Evolutionary conservation across 2,888 invertebrate species (phyloP), one percentile per base, ranked within the genome.

Genomic region (Noctua fimbriata): DNA sequence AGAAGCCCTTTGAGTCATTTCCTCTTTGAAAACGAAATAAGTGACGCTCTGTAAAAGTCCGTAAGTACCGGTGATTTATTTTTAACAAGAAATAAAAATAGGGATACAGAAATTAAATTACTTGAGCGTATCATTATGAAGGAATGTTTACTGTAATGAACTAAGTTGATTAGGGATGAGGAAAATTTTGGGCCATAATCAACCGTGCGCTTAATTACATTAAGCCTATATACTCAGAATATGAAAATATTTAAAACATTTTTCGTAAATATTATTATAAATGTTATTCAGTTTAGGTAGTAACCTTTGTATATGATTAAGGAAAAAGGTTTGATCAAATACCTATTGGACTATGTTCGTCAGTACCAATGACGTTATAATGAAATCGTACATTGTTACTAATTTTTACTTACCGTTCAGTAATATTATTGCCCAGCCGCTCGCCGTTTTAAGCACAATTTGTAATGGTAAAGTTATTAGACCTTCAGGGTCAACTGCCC

Each of bases 1-100:
- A 49, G 60, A n/a, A 41, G 28, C 24, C 14, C 44, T 77, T 70
- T 87, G 66, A 74, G 32, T 74, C 14, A 76, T 79, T 82, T 87
- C 76, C 79, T 78, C 67, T 36, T 41, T 63, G 66, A 58, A 69
- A 78, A 77, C 55, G 10, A 69, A 73, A 73, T 78, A 69, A 77
- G 24, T 44, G 21, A n/a, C 28, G 21, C 41, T 52, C 12, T 7
- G 5, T 63, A 75, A 71, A 81, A 58, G 28, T 74, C 10, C 18
- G 9, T 44, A 18, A 67, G 16, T 58, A 72, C 52, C n/a, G 41
- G 1, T 36, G 18, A 47, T 81, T n/a, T 55, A 73, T 16, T 24
- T 49, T 41, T 28, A 21, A 36, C 16, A 28, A 32, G 6, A 73
- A 28, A 66, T 21, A 5, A 12, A 36, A 44, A 69, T 44, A 44